Percentiles rank a stretch among this genome's conserved stretches.
These are phyloP conservation scores for Ormia ochracea DNA, from an alignment of 2,888 invertebrate genomes.

Conservation along the genomic window DNA sequence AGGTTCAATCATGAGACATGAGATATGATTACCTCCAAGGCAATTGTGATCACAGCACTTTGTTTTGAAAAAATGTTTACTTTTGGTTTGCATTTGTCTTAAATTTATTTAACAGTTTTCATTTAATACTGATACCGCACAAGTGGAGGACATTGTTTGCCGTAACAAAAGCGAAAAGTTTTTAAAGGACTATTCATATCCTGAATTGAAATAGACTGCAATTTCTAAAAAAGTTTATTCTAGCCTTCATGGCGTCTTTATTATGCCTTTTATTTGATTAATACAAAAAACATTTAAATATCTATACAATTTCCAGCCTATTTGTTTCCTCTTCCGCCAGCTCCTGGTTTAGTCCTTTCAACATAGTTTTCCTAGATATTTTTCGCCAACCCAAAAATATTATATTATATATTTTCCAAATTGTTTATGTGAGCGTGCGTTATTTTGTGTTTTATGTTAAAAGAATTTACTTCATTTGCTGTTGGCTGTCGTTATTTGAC, in stretches of 20 bases:
- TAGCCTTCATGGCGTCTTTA: not conserved
- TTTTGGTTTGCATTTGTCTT: no score
- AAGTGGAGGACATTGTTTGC: not conserved
- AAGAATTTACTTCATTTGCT: conserved; percentile 37
- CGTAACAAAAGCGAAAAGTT: not conserved
- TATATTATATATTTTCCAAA: not conserved
- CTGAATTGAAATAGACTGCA: not conserved
- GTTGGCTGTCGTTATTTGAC: conserved; percentile 24
- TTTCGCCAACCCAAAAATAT: conserved; percentile 28
- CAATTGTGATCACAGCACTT: no score
- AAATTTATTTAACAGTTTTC: not conserved
- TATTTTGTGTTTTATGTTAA: conserved; percentile 16
- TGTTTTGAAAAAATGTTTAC: no score
- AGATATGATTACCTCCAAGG: no score
- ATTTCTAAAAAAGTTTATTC: not conserved
- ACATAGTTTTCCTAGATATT: conserved; percentile 23
- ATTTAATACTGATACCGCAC: not conserved
- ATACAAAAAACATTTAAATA: conserved; percentile 23
- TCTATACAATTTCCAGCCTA: not conserved
- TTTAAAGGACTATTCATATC: not conserved
- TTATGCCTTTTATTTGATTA: conserved; percentile 34
- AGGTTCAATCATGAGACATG: no score
- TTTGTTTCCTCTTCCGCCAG: not conserved
- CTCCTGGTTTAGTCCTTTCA: not conserved
- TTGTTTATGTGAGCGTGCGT: not conserved